phyloP scores from a whole-genome alignment of 2,113 vertebrate genomes.

The Choloepus hoffmanni region DNA sequence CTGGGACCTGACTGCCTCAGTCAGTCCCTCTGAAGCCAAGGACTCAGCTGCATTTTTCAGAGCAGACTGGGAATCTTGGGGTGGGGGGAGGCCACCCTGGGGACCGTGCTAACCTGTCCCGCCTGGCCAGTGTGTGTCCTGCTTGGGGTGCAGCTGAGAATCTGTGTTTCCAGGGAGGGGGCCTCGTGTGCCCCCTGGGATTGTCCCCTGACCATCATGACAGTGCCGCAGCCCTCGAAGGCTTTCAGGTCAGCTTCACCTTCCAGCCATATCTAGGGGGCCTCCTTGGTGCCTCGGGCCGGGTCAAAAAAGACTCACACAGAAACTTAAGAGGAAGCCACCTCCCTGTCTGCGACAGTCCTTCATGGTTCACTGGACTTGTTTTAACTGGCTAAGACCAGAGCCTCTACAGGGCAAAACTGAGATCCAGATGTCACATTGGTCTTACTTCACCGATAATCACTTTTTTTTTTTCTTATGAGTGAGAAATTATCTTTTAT shows the following conservation, averaged over 20 bases:
- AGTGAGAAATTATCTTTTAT: too few relatives aligned
- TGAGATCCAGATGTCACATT: accelerated
- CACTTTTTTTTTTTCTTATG: background rate
- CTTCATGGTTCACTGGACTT: background rate
- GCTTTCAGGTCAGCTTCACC: background rate
- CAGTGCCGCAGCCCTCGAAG: background rate
- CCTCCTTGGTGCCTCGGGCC: background rate
- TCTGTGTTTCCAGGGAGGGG: background rate
- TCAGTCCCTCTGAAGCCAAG: background rate
- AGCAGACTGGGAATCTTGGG: background rate
- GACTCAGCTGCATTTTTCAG: background rate
- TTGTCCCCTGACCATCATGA: too few relatives aligned
- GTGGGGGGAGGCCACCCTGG: background rate
- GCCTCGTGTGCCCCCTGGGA: background rate
- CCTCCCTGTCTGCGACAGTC: background rate
- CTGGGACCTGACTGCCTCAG: background rate
- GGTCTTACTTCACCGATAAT: background rate
- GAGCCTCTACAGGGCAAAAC: background rate
- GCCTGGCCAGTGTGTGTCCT: too few relatives aligned
- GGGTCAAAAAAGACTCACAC: background rate
- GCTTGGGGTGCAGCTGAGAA: too few relatives aligned
- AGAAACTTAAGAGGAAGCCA: background rate
- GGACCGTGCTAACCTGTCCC: too few relatives aligned
- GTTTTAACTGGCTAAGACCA: background rate
- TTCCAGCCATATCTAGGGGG: background rate